phyloP scores from a whole-genome alignment of 2,797 vertebrate species.

The Mycteria americana region DNA sequence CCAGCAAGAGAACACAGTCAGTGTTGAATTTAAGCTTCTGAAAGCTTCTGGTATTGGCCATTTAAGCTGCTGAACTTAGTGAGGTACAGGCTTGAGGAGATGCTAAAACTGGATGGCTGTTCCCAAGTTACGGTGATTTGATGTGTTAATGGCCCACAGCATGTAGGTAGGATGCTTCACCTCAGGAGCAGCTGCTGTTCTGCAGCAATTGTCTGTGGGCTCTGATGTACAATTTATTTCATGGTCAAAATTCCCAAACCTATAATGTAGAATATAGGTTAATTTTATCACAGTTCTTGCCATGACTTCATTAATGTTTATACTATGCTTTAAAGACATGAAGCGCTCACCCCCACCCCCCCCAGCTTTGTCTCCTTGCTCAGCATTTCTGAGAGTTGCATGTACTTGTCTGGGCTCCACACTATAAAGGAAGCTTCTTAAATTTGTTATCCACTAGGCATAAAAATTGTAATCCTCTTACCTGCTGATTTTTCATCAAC shows the following conservation, averaged over 20 bases:
- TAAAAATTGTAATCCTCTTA: conserved; percentile 60
- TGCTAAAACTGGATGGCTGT: not conserved
- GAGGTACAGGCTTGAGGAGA: not conserved
- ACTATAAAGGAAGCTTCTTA: conserved; percentile 30
- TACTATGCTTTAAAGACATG: not conserved
- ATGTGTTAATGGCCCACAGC: not conserved
- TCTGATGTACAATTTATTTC: not conserved
- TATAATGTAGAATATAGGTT: not conserved
- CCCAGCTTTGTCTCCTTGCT: not conserved
- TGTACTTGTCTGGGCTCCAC: not conserved
- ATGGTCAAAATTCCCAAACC: not conserved
- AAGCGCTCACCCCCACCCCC: not conserved
- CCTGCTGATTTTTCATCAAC: conserved; percentile 49
- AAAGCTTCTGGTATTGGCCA: not conserved
- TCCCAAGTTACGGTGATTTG: not conserved
- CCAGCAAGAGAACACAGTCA: not conserved
- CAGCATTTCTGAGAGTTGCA: not conserved
- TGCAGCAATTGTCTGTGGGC: not conserved
- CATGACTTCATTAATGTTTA: not conserved
- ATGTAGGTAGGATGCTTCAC: not conserved
- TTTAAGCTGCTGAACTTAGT: not conserved
- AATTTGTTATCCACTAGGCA: conserved; percentile 51
- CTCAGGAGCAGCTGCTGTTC: not conserved
- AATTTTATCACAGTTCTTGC: not conserved
- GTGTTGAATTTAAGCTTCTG: not conserved